Evolutionary conservation across 2,797 vertebrate genomes (phyloP).

Genomic region (Eulemur mongoz): DNA sequence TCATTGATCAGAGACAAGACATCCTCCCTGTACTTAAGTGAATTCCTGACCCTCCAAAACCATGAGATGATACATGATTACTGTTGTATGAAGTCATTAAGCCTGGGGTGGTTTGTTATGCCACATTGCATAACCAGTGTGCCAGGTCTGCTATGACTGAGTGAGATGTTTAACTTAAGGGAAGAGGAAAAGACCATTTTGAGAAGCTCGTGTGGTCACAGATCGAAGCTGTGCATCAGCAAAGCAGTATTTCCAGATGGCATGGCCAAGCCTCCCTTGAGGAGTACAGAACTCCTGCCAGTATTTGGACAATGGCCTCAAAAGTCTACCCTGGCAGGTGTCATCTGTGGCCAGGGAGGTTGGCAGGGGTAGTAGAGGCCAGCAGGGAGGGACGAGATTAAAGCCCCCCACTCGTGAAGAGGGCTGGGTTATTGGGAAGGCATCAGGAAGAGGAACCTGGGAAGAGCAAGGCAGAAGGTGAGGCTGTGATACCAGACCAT

Average conservation of each 20-base stretch:
- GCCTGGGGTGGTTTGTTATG: neutral
- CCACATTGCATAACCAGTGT: neutral
- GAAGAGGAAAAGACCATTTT: neutral
- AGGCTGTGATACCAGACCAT: neutral
- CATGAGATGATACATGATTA: neutral
- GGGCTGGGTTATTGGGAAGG: neutral
- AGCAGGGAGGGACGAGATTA: neutral
- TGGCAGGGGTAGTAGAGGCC: neutral
- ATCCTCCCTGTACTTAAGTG: neutral
- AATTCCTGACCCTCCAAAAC: neutral
- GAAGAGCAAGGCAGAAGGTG: neutral
- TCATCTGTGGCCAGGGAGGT: neutral
- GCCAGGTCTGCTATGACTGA: neutral
- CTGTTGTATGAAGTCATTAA: neutral
- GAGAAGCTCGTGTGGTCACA: neutral
- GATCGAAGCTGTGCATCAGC: neutral
- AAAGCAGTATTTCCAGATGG: neutral
- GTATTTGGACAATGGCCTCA: neutral
- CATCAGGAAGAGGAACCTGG: neutral
- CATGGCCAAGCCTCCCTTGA: neutral
- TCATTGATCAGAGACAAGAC: neutral
- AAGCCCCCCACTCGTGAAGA: neutral
- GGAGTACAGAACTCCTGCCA: neutral
- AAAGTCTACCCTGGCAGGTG: neutral
- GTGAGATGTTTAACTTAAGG: neutral